A percentile compares a stretch with the other conserved stretches of the same genome.
Evolutionary conservation across 2,888 invertebrate genomes (phyloP).

Genomic region (Psococerastis gibbosa): DNA sequence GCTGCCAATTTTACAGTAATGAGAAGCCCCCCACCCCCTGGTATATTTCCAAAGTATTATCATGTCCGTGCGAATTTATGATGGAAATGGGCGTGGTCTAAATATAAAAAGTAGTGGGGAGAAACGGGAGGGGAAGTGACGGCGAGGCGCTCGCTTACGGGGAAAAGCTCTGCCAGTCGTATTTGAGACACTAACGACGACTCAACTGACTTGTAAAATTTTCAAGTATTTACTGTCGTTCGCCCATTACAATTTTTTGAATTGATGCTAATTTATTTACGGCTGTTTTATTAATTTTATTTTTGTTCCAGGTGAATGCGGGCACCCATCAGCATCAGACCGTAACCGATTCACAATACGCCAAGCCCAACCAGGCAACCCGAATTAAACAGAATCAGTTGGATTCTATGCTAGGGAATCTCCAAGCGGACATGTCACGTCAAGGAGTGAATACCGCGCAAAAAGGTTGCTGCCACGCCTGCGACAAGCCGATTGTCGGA

Average conservation of each 20-base stretch:
- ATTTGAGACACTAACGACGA: no score
- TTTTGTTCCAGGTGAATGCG: conserved; percentile 36
- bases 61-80: neutral
- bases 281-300: no score
- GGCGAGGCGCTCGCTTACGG: neutral
- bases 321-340: conserved; percentile 41
- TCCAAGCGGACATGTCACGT: conserved; percentile 94
- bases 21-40: no score
- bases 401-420: conserved; percentile 81
- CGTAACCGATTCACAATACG: conserved; percentile 48
- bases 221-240: no score
- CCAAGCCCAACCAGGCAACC: conserved; percentile 40
- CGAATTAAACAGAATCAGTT: conserved; percentile 31
- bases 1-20: no score
- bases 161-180: conserved; percentile 4
- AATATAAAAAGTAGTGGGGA: neutral
- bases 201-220: no score
- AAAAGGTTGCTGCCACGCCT: conserved; percentile 97
- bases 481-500: conserved; percentile 97
- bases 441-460: conserved; percentile 98
- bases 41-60: neutral
- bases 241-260: no score
- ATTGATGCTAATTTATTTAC: no score
- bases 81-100: conserved; percentile 2
- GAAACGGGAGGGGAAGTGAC: neutral